Conservation (phyloP, 2,888 invertebrate genomes). For the Automeris io region DNA sequence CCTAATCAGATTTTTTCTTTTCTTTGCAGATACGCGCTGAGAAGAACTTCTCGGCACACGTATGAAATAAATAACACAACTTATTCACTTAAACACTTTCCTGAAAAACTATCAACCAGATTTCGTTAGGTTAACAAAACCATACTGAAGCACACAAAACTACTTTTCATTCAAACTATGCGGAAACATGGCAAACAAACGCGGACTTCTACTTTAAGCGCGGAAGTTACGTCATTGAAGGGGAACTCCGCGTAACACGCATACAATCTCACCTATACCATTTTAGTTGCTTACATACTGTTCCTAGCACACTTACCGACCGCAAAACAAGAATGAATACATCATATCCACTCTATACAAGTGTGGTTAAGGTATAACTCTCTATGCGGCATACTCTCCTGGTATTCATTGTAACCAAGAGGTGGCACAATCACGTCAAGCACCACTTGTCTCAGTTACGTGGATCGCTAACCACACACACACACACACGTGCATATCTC, state of each 20-base stretch:
- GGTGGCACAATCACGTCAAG: conserved; percentile 47
- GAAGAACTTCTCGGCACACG: conserved; percentile 31
- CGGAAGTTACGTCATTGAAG: conserved; percentile 46
- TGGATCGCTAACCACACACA: conserved; percentile 40
- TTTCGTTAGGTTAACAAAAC: conserved; percentile 49
- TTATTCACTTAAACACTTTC: conserved; percentile 30
- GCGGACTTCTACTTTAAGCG: conserved; percentile 41
- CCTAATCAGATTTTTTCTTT: no score
- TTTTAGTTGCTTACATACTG: conserved; percentile 19
- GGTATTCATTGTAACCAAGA: conserved; percentile 62
- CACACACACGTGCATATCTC: conserved; percentile 33
- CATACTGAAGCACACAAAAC: conserved; percentile 37
- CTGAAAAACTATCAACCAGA: conserved; percentile 38
- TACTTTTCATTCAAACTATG: conserved; percentile 58
- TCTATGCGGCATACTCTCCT: conserved; percentile 39
- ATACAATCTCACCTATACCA: conserved; percentile 23
- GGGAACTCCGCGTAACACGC: conserved; percentile 35
- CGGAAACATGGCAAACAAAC: conserved; percentile 48
- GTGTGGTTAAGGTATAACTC: conserved; percentile 39
- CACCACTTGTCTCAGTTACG: conserved; percentile 46
- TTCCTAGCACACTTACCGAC: conserved; percentile 21
- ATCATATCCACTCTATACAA: conserved; percentile 23
- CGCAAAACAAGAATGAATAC: conserved; percentile 25
- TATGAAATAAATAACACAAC: conserved; percentile 31
- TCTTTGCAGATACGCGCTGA: conserved; percentile 44